Evolutionary conservation across 2,888 invertebrate genomes (phyloP), one percentile per base, ranked within the genome.

Genomic region (Synergus japonicus): DNA sequence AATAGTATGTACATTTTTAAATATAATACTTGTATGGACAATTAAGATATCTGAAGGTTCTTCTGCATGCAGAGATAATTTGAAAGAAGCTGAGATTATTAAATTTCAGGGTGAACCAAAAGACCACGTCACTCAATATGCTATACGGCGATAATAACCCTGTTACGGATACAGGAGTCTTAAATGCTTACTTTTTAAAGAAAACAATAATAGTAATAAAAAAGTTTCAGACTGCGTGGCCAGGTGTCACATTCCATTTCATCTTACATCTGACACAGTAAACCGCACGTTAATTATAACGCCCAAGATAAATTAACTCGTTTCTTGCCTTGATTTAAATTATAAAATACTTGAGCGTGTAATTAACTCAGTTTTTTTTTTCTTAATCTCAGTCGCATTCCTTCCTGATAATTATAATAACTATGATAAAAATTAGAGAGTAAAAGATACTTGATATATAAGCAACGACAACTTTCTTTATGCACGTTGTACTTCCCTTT

Each of bases 281-380:
- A 78, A 78, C 64, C 49, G 54, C 60, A 67, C 67, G 60, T 76
- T 76, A 66, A 65, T 79, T 76, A 65, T 64, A 66, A 22, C 64
- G 22, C 54, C 12, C 78, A 60, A 63, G 76, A 80, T 80, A 81
- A 81, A 81, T 78, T 79, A 78, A 76, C 76, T 65, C 66, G 63
- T 66, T 81, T 82, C 81, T 82, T 81, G 79, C 78, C 54, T 77
- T 66, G 76, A 77, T 82, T 82, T 69, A 66, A 79, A 81, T 79
- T 80, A 66, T 76, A 58, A 76, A 80, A 81, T 76, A 49, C 43
- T 76, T 64, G 73, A 43, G 73, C 78, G 64, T 79, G 79, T 80
- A 79, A 83, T 81, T 80, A 83, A 79, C 80, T 81, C 78, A 69
- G 78, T 78, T 67, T 78, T 79, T 69, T 81, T 80, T n/a, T n/a